Conservation (phyloP, 2,888 invertebrate genomes). For the Phaedon cochleariae region DNA sequence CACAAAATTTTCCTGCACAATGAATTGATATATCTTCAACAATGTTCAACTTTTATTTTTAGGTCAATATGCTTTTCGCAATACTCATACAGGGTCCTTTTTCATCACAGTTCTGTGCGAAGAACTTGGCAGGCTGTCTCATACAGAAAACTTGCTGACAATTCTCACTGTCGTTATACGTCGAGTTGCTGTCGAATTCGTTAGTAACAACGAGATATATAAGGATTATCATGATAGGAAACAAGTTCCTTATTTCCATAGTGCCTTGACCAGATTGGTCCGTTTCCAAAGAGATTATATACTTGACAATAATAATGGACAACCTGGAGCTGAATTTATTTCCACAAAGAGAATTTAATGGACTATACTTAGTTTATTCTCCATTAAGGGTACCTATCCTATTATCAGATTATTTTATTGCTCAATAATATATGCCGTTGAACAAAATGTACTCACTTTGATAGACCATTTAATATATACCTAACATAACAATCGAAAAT, state of each 20-base stretch:
- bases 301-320: not conserved
- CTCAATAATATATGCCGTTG: no score
- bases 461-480: no score
- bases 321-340: not conserved
- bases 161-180: slow-evolving; percentile 85
- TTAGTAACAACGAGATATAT: slow-evolving; percentile 83
- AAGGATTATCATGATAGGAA: slow-evolving; percentile 68
- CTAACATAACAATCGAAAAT: no score
- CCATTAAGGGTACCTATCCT: no score
- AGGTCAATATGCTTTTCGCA: slow-evolving; percentile 62
- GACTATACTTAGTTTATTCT: no score
- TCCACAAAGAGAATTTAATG: not conserved
- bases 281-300: slow-evolving; percentile 2
- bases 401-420: no score
- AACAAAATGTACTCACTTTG: no score
- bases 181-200: slow-evolving; percentile 87
- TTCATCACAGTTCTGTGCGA: slow-evolving; percentile 91
- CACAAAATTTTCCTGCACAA: no score
- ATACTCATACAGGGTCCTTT: slow-evolving; percentile 92
- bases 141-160: slow-evolving; percentile 80
- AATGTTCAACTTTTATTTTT: not conserved
- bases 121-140: slow-evolving; percentile 77
- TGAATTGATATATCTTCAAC: no score
- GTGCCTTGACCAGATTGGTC: slow-evolving; percentile 82
- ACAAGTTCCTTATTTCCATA: slow-evolving; percentile 90